These are phyloP conservation scores for Vidua macroura DNA, from an alignment of 2,113 vertebrate genomes.

Conservation along the genomic window DNA sequence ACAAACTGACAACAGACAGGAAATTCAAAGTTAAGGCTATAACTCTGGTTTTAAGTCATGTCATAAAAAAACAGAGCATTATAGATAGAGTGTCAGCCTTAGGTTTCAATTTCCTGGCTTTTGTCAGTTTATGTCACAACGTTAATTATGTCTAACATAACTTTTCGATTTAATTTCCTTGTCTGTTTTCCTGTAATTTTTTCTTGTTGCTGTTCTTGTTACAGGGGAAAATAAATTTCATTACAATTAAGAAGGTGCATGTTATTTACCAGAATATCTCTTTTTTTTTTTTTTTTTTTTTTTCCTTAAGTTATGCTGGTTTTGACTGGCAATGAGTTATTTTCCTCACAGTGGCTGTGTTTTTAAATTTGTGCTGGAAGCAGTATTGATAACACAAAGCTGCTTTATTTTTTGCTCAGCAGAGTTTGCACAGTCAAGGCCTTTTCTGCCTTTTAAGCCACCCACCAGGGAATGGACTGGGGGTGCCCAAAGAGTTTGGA, in stretches of 20 bases:
- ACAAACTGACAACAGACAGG: slow-evolving; percentile 9
- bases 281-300: not conserved
- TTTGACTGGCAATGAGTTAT: not conserved
- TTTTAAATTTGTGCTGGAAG: not conserved
- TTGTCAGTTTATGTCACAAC: not conserved
- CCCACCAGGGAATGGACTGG: rapidly evolving
- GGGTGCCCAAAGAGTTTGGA: not conserved
- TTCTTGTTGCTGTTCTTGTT: not conserved
- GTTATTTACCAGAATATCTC: not conserved
- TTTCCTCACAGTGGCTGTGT: not conserved
- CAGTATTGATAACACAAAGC: not conserved
- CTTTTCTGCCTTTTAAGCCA: not conserved
- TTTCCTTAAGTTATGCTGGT: not conserved
- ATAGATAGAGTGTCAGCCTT: not conserved
- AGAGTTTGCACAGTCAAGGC: rapidly evolving
- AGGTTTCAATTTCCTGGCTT: slow-evolving; percentile 60
- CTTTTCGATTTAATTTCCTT: slow-evolving; percentile 28
- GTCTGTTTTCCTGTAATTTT: not conserved
- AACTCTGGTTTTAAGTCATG: slow-evolving; percentile 35
- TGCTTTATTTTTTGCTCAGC: not conserved
- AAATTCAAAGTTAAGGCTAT: slow-evolving; percentile 33
- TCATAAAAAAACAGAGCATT: not conserved
- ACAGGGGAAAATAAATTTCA: not conserved
- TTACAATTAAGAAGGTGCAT: not conserved
- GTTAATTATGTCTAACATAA: slow-evolving; percentile 28